These are phyloP conservation scores for Falcaria lacertinaria DNA, from an alignment of 2,888 invertebrate genomes.

Conservation along the genomic window DNA sequence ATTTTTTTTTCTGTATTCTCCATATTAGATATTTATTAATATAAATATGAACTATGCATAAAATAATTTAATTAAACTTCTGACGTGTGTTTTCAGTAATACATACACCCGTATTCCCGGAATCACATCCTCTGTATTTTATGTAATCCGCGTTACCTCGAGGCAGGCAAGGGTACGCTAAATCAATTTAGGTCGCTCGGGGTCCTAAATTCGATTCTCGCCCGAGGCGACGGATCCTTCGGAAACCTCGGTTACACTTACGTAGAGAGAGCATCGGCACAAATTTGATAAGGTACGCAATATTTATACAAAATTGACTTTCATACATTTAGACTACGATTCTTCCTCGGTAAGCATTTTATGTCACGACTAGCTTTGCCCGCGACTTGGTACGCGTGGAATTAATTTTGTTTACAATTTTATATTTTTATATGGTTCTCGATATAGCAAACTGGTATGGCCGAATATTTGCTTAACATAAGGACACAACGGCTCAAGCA, in stretches of 20 bases:
- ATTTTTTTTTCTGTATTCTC: too few relatives aligned
- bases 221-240: conserved; percentile 51
- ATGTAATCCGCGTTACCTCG: conserved; percentile 45
- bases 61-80: too few relatives aligned
- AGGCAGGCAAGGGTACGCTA: conserved; percentile 49
- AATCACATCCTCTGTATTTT: conserved; percentile 34
- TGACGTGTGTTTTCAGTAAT: conserved; percentile 4
- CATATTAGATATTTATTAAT: too few relatives aligned
- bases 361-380: too few relatives aligned
- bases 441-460: too few relatives aligned
- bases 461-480: too few relatives aligned
- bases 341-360: neutral
- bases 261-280: conserved; percentile 49
- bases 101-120: conserved; percentile 20
- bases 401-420: too few relatives aligned
- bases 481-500: too few relatives aligned
- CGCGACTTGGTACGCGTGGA: too few relatives aligned
- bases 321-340: neutral
- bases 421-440: too few relatives aligned
- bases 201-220: conserved; percentile 73
- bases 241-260: conserved; percentile 46
- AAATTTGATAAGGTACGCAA: conserved; percentile 54
- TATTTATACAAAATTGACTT: conserved; percentile 33
- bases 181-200: conserved; percentile 70
- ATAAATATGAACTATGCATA: too few relatives aligned